Percentiles rank a stretch among this genome's conserved stretches.
Conservation (phyloP, 2,888 invertebrate species). For the Pemphredon lugubris region DNA sequence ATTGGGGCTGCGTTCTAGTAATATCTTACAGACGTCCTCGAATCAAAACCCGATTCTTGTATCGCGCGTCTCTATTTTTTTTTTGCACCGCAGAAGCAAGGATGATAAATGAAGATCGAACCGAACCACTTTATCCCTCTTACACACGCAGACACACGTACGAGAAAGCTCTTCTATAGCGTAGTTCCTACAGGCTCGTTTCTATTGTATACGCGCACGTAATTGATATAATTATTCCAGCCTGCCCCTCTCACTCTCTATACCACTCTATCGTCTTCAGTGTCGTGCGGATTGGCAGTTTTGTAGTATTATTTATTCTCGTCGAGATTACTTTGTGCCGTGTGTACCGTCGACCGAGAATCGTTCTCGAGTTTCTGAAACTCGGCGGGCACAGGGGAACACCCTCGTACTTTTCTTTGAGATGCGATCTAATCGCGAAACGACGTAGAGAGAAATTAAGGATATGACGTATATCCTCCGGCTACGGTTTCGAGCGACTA, state of each 20-base stretch:
- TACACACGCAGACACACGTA: conserved; percentile 8
- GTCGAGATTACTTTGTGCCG: conserved; percentile 30
- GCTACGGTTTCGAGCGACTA: too few relatives aligned
- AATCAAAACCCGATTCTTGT: conserved; percentile 5
- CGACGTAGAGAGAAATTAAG: conserved; percentile 2
- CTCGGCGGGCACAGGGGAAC: conserved; percentile 4
- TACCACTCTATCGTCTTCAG: neutral
- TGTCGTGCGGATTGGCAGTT: conserved; percentile 7
- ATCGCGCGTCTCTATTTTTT: conserved; percentile 28
- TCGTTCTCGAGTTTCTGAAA: conserved; percentile 29
- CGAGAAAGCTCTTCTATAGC: conserved; percentile 47
- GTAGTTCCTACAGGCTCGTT: conserved; percentile 62
- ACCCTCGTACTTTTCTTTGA: neutral
- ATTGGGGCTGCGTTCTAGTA: too few relatives aligned
- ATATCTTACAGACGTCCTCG: conserved; percentile 7
- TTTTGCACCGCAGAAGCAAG: conserved; percentile 43
- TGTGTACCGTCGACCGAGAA: neutral
- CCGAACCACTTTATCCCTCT: conserved; percentile 7
- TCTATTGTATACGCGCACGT: conserved; percentile 47
- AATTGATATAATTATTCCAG: conserved; percentile 39
- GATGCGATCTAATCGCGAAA: conserved; percentile 31
- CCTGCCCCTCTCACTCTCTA: neutral
- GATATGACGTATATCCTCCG: neutral
- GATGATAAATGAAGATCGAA: conserved; percentile 13
- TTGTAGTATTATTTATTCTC: conserved; percentile 56